These are phyloP conservation scores for Strigops habroptila DNA, from an alignment of 2,113 vertebrate species.

Conservation along the genomic window DNA sequence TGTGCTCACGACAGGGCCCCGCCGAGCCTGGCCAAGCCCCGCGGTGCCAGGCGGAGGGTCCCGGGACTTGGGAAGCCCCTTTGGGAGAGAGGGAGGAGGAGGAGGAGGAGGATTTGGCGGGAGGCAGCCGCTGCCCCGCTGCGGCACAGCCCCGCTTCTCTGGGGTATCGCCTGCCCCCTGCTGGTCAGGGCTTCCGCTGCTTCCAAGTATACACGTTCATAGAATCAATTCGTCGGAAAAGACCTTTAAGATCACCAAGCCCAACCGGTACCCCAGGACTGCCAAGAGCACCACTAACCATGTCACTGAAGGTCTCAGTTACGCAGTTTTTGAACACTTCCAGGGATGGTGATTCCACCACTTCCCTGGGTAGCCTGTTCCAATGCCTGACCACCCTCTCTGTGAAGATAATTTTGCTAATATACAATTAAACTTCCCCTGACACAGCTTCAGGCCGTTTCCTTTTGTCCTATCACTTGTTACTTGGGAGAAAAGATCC, in stretches of 20 bases:
- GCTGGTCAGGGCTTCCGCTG: not conserved
- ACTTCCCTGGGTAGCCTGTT: not conserved
- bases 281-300: not conserved
- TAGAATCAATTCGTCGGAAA: not conserved
- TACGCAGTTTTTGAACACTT: not conserved
- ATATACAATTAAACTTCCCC: not conserved
- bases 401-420: not conserved
- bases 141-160: not conserved
- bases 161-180: not conserved
- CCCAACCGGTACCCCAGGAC: not conserved
- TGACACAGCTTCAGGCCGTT: not conserved
- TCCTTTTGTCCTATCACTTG: not conserved
- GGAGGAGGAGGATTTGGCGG: accelerated
- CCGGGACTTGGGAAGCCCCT: accelerated
- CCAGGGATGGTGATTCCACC: not conserved
- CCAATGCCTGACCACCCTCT: not conserved
- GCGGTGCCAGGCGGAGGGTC: accelerated
- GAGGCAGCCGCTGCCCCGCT: accelerated
- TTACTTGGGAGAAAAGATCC: not conserved
- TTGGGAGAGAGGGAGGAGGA: accelerated
- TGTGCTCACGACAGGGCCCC: not conserved
- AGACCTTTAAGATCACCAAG: not conserved
- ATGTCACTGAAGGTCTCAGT: not conserved
- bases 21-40: accelerated
- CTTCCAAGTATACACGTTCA: not conserved